Evolutionary conservation across 2,113 vertebrate species (phyloP).

Genomic region (Oplegnathus fasciatus): DNA sequence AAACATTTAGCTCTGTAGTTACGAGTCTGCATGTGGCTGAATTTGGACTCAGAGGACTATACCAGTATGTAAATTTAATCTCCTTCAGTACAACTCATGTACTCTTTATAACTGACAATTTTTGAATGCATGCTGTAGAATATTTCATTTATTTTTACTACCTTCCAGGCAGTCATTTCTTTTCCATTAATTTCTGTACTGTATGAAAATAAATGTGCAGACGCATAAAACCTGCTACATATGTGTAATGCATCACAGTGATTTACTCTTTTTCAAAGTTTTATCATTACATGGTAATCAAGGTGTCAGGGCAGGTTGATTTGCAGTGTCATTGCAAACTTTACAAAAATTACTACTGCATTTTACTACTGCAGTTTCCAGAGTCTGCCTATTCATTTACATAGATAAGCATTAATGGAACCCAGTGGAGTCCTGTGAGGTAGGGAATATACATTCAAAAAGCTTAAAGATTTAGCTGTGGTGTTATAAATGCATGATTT

Average conservation of each 20-base stretch:
- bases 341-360: background rate
- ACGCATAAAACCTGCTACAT: background rate
- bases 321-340: too few species aligned
- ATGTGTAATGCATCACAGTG: background rate
- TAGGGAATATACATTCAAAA: background rate
- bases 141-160: background rate
- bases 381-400: slow-evolving; percentile 13
- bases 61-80: too few species aligned
- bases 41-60: background rate
- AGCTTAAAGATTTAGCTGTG: background rate
- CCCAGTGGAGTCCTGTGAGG: too few species aligned
- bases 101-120: background rate
- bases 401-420: background rate
- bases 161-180: too few species aligned
- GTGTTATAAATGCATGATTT: too few species aligned
- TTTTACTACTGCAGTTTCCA: too few species aligned
- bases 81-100: too few species aligned
- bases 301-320: background rate
- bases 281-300: background rate
- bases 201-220: too few species aligned
- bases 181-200: background rate
- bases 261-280: background rate
- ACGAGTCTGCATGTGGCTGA: background rate
- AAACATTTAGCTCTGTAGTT: background rate
- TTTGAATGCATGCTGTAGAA: background rate